Conservation (phyloP, 2,888 invertebrate species). For the Dermolepida albohirtum region DNA sequence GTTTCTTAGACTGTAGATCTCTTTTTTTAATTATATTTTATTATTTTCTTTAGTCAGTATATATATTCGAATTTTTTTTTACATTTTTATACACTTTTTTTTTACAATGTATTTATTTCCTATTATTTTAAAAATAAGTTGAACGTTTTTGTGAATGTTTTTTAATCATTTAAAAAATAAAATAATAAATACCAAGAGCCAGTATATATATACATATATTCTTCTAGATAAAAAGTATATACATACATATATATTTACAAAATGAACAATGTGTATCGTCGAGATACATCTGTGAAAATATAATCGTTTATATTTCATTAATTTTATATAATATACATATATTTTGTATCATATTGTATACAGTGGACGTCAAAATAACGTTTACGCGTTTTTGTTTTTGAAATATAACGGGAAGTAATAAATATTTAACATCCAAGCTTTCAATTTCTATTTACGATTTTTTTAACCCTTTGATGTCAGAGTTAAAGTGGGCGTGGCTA, state of each 20-base stretch:
- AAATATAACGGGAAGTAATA: no score
- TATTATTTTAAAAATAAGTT: background rate
- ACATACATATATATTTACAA: slow-evolving; percentile 11
- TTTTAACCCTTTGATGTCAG: no score
- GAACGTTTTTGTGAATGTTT: background rate
- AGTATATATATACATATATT: slow-evolving; percentile 18
- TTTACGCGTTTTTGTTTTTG: no score
- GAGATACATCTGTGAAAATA: background rate
- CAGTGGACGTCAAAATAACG: no score
- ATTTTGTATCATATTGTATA: no score
- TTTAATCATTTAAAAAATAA: background rate
- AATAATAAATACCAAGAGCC: slow-evolving; percentile 5
- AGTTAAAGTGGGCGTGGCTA: no score
- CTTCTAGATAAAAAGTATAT: slow-evolving; percentile 25
- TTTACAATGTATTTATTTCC: slow-evolving; percentile 17
- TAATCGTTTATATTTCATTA: no score
- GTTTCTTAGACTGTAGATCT: slow-evolving; percentile 18
- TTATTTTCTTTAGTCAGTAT: background rate
- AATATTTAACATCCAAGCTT: no score
- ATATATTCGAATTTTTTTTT: slow-evolving; percentile 4
- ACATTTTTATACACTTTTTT: slow-evolving; percentile 11
- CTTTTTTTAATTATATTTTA: slow-evolving; percentile 19
- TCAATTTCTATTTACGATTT: no score
- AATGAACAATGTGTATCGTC: slow-evolving; percentile 16
- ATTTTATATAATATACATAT: no score